phyloP scores from a whole-genome alignment of 2,888 invertebrate genomes.

The Eupeodes latifasciatus region DNA sequence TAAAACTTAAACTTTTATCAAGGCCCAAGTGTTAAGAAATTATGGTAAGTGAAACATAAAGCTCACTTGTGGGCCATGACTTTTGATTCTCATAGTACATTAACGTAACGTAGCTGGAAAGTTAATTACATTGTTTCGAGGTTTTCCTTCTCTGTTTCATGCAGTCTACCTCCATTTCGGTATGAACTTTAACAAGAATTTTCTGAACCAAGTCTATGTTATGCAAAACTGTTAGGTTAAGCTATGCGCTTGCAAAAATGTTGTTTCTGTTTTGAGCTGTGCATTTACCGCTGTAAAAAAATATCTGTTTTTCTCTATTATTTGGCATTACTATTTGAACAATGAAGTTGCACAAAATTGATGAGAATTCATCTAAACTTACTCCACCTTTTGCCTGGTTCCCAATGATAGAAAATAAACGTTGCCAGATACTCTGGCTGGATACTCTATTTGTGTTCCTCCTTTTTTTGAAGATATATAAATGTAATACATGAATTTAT shows the following conservation, averaged over 20 bases:
- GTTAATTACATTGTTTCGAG: no score
- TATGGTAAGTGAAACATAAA: no score
- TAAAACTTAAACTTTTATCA: no score
- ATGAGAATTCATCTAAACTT: constrained; percentile 25
- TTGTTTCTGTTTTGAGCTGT: background rate
- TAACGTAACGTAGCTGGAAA: background rate
- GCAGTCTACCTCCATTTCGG: background rate
- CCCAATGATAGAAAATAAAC: constrained; percentile 8
- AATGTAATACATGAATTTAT: no score
- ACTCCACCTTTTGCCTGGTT: constrained; percentile 22
- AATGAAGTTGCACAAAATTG: constrained; percentile 23
- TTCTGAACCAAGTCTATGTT: background rate
- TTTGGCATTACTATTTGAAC: constrained; percentile 9
- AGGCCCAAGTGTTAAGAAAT: no score
- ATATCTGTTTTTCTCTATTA: background rate
- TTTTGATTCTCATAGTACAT: background rate
- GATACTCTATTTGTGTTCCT: no score
- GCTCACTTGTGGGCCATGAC: no score
- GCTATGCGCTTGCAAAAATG: background rate
- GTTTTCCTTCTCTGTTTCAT: background rate
- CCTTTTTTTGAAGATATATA: no score
- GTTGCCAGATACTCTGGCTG: no score
- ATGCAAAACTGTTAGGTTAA: constrained; percentile 5
- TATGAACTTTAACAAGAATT: constrained; percentile 1
- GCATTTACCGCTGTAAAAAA: background rate